Evolutionary conservation across 2,797 vertebrate genomes (phyloP).

Genomic region (Eulemur albifrons): DNA sequence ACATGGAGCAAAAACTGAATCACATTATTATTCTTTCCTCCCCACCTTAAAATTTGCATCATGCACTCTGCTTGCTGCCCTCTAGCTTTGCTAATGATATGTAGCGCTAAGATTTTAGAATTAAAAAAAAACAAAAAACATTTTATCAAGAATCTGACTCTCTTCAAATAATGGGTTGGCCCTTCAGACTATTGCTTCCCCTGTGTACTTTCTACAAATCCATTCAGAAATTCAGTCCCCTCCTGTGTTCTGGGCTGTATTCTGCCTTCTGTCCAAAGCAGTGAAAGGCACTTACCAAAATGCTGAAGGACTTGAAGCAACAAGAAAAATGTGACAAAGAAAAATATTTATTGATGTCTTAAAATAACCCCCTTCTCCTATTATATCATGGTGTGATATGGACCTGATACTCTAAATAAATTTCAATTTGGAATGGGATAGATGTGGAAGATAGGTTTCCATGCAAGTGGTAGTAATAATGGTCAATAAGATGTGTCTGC

Average conservation of each 20-base stretch:
- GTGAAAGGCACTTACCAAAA: background rate
- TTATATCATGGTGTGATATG: background rate
- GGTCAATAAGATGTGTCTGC: background rate
- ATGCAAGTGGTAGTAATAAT: background rate
- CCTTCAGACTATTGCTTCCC: background rate
- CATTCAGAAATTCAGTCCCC: background rate
- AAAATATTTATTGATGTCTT: background rate
- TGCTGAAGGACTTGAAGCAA: background rate
- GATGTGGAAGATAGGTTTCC: slow-evolving; percentile 4
- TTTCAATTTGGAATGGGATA: background rate
- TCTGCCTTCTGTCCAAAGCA: background rate
- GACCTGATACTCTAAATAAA: background rate
- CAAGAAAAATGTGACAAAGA: background rate
- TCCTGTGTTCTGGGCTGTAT: background rate
- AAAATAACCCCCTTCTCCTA: background rate
- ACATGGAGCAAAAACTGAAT: background rate
- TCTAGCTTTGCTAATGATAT: background rate
- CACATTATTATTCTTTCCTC: background rate
- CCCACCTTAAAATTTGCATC: background rate
- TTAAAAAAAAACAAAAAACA: background rate
- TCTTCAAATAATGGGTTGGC: background rate
- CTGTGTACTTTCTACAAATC: background rate
- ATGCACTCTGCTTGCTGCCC: background rate
- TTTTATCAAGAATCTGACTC: background rate
- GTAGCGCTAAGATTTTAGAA: background rate